phyloP scores from a whole-genome alignment of 2,113 vertebrate species.

The Hemiprocne comata region DNA sequence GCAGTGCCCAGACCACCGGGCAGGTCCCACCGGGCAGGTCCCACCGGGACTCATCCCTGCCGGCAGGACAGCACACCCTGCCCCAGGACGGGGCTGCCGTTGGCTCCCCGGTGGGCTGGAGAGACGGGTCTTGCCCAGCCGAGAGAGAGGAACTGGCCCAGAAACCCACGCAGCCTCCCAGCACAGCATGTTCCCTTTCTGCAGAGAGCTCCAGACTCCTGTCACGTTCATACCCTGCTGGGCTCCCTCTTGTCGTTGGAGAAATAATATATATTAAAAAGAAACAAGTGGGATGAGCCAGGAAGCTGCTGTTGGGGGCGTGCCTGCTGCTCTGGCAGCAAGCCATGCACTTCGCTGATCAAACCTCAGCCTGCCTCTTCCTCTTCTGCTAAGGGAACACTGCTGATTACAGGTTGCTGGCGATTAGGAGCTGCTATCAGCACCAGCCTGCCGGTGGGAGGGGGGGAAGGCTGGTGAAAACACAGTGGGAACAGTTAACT shows the following conservation, averaged over 20 bases:
- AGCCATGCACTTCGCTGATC: not conserved
- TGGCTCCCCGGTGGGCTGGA: not conserved
- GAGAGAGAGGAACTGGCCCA: not conserved
- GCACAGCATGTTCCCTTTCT: not conserved
- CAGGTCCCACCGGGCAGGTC: not conserved
- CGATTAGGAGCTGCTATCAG: not conserved
- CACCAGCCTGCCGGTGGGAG: not conserved
- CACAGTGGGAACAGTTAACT: not conserved
- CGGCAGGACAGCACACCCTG: not conserved
- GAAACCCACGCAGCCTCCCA: not conserved
- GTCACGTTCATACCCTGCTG: accelerated
- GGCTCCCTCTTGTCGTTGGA: not conserved
- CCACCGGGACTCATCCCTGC: not conserved
- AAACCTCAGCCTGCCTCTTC: not conserved
- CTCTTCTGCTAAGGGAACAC: not conserved
- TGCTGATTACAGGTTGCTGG: not conserved
- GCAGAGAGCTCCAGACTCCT: not conserved
- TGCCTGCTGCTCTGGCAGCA: not conserved
- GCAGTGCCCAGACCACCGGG: accelerated
- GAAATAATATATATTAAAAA: not conserved
- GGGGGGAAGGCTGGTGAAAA: not conserved
- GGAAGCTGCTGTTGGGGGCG: not conserved
- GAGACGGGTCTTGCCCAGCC: not conserved
- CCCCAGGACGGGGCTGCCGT: not conserved
- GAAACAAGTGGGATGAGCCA: not conserved